Evolutionary conservation across 2,113 vertebrate species (phyloP), one percentile per base, ranked within the genome.

Genomic region (Spilogale gracilis): DNA sequence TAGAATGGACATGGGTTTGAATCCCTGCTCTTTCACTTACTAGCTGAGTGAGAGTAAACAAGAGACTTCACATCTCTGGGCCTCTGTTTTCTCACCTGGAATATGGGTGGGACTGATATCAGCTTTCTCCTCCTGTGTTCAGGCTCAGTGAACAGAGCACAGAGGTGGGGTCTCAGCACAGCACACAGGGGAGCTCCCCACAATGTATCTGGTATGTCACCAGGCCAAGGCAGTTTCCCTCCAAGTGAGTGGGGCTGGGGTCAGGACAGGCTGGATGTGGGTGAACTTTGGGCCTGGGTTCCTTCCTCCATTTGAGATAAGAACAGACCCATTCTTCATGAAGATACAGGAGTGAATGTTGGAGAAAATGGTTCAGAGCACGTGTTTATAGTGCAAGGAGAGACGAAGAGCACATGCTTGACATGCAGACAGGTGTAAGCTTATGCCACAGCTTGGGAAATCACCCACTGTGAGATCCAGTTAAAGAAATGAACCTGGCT

Each of bases 121-220:
- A 25, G 11, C 54, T 27, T 21, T 69, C 56, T 80, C 58, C 74
- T 25, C 9, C 43, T 25, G 25, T 52, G 1, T 79, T 3, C 79
- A 23, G 61, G 84, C 4, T 2, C 9, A 4, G 17, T 21, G 23
- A 25, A 54, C 3, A 6, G 10, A 61, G 80, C 0, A 4, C 9
- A 4, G 0, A 2, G 2, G 30, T 5, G 27, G 30, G 52, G 52
- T 16, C 71, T 25, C 2, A 1, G 69, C 5, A 14, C 16, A 10
- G 86, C 21, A 7, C 4, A 30, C 5, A 13, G 54, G 23, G 48
- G 30, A 11, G 6, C 73, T 74, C 17, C 8, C 13, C 1, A 6
- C 52, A 4, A 3, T 52, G 2, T 1, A 21, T 60, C 52, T 16
- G 38, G 11, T 20, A 3, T 21, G 4, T 43, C 0, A 0, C 6